These are phyloP conservation scores for Drosophila novamexicana DNA, from an alignment of 1,140 invertebrate species.

Conservation along the genomic window DNA sequence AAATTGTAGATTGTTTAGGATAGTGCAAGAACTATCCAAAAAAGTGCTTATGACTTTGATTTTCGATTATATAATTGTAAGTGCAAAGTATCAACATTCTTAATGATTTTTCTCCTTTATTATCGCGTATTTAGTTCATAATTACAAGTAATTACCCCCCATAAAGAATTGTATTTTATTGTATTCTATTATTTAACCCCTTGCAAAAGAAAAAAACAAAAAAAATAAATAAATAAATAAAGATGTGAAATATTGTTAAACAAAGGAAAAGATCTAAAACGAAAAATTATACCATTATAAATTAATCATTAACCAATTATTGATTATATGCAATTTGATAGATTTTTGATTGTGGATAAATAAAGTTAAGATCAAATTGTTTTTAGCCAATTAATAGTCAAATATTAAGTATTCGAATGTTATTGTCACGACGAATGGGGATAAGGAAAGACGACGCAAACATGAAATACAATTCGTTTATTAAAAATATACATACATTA, in stretches of 20 bases:
- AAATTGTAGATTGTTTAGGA: constrained; percentile 36
- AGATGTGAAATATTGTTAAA: constrained; percentile 78
- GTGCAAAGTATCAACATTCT: constrained; percentile 76
- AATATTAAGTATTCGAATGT: neutral
- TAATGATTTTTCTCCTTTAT: constrained; percentile 52
- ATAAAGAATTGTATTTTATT: constrained; percentile 52
- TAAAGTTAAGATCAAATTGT: constrained; percentile 73
- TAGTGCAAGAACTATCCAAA: constrained; percentile 21
- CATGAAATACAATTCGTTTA: constrained; percentile 70
- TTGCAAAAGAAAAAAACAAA: constrained; percentile 24
- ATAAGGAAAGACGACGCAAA: constrained; percentile 19
- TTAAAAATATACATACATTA: constrained; percentile 60
- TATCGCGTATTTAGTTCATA: constrained; percentile 57
- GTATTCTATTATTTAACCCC: constrained; percentile 61
- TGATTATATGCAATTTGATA: constrained; percentile 46
- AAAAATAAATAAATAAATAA: constrained; percentile 11
- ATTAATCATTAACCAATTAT: constrained; percentile 47
- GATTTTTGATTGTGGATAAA: constrained; percentile 60
- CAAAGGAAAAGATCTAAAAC: constrained; percentile 48
- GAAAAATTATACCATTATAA: constrained; percentile 63
- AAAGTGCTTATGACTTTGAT: constrained; percentile 59
- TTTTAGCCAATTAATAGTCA: constrained; percentile 38
- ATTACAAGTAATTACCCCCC: constrained; percentile 54
- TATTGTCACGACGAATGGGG: neutral
- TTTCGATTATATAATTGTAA: constrained; percentile 68